Percentiles rank a stretch among this genome's conserved stretches.
Evolutionary conservation across 2,797 vertebrate genomes (phyloP).

Genomic region (Sternotherus odoratus): DNA sequence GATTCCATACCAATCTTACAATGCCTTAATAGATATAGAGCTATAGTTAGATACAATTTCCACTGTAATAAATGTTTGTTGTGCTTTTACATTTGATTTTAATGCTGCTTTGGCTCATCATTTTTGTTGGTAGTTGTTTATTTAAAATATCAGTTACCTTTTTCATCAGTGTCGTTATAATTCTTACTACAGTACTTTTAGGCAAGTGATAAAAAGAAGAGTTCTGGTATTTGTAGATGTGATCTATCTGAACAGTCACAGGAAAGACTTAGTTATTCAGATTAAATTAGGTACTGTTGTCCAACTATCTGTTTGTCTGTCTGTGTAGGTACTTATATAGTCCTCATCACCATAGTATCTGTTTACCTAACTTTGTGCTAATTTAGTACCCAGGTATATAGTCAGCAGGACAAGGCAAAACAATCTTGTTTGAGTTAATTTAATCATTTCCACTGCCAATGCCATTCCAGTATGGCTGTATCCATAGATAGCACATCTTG

Average conservation of each 20-base stretch:
- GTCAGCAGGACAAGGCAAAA: constrained; percentile 2
- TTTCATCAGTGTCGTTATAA: constrained; percentile 1
- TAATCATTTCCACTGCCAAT: neutral
- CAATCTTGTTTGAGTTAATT: constrained; percentile 21
- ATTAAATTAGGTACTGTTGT: neutral
- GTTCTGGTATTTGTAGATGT: neutral
- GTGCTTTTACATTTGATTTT: constrained; percentile 3
- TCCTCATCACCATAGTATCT: neutral
- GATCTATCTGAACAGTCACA: neutral
- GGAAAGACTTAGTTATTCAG: constrained; percentile 25
- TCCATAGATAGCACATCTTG: neutral
- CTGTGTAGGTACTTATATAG: neutral
- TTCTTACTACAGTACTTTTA: constrained; percentile 3
- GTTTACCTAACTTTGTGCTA: neutral
- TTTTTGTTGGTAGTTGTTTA: neutral
- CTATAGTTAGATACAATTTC: neutral
- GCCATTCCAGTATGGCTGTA: neutral
- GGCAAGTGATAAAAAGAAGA: neutral
- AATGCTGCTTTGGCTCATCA: neutral
- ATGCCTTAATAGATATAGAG: neutral
- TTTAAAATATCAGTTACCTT: constrained; percentile 27
- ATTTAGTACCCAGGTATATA: neutral
- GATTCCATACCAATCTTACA: neutral
- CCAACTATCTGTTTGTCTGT: neutral
- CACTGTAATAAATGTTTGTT: neutral